A percentile compares a stretch with the other conserved stretches of the same genome.
Evolutionary conservation across 1,140 invertebrate species (phyloP).

Genomic region (Leptinotarsa texana): DNA sequence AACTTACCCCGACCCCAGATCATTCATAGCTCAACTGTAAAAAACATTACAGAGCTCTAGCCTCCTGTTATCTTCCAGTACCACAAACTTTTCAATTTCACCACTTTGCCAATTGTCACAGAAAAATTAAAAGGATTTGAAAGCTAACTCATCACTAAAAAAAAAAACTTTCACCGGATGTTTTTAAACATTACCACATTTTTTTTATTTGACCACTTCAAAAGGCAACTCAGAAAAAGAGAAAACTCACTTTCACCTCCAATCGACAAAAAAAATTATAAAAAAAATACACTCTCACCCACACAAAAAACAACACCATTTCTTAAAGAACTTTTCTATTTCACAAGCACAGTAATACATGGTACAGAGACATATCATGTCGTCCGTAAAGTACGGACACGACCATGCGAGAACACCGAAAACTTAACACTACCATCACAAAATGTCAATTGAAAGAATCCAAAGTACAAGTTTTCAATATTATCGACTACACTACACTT

Average conservation of each 20-base stretch:
- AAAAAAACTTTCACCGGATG: too few species aligned
- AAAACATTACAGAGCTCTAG: too few species aligned
- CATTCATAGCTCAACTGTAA: too few species aligned
- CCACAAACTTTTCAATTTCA: too few species aligned
- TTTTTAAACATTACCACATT: background rate
- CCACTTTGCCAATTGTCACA: too few species aligned
- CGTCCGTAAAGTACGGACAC: slow-evolving; percentile 26
- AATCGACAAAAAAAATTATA: too few species aligned
- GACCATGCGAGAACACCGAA: slow-evolving; percentile 14
- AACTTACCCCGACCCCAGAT: too few species aligned
- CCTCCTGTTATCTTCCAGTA: too few species aligned
- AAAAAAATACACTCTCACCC: slow-evolving; percentile 10
- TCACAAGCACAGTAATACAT: slow-evolving; percentile 37
- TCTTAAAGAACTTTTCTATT: slow-evolving; percentile 34
- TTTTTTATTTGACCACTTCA: background rate
- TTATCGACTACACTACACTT: slow-evolving; percentile 42
- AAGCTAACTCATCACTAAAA: too few species aligned
- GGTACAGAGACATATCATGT: slow-evolving; percentile 20
- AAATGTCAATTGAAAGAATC: background rate
- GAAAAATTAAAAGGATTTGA: too few species aligned
- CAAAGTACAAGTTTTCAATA: slow-evolving; percentile 6
- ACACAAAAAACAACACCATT: slow-evolving; percentile 30
- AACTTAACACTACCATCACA: slow-evolving; percentile 21
- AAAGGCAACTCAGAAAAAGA: background rate
- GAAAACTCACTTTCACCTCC: background rate